Conservation (phyloP, 2,797 vertebrate species). For the Nasua narica region DNA sequence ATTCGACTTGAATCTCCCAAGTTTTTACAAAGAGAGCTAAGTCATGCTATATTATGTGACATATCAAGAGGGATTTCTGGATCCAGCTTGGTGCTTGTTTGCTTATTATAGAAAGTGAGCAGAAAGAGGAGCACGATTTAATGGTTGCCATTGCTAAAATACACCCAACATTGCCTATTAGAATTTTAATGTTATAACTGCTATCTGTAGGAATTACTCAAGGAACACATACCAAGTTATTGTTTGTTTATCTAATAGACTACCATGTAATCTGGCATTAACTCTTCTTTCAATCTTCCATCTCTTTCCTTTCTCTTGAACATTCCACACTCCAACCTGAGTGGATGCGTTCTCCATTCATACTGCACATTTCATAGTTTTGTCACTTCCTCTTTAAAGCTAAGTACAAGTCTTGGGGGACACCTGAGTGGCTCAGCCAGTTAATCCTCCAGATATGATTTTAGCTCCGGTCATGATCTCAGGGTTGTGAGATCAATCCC, state of each 20-base stretch:
- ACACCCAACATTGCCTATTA: not conserved
- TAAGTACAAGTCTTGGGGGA: not conserved
- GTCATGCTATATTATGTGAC: fast-evolving
- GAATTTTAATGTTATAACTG: not conserved
- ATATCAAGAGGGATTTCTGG: not conserved
- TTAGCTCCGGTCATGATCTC: not conserved
- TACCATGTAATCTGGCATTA: fast-evolving
- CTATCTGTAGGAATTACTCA: not conserved
- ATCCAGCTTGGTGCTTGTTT: not conserved
- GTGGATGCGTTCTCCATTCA: fast-evolving
- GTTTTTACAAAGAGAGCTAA: not conserved
- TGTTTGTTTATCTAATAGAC: not conserved
- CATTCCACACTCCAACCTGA: fast-evolving
- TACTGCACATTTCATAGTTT: not conserved
- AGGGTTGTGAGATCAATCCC: not conserved
- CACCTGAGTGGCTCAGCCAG: not conserved
- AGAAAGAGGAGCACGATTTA: not conserved
- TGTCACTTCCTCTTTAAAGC: too few species aligned
- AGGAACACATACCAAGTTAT: too few species aligned
- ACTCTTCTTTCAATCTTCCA: fast-evolving
- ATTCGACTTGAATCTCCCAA: not conserved
- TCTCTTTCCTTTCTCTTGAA: not conserved
- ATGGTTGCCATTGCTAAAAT: not conserved
- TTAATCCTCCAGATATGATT: not conserved
- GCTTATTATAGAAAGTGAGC: not conserved